Evolutionary conservation across 1,140 invertebrate species (phyloP), one percentile per base, ranked within the genome.

Genomic region (Drosophila saltans): DNA sequence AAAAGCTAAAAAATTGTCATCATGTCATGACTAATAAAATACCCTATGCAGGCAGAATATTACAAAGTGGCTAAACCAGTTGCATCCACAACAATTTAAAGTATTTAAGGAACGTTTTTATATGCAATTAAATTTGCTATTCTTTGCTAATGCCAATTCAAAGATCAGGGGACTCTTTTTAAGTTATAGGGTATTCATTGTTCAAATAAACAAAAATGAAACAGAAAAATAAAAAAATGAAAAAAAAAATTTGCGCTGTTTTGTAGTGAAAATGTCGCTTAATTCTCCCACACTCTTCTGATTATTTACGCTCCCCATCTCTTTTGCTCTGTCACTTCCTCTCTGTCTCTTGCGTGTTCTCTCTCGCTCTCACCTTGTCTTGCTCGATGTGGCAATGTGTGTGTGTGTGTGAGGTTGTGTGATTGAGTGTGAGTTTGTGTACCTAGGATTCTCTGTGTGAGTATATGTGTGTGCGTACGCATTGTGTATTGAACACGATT

Each of bases 401-500:
- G 45, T n/a, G 45, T 8, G 2, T 8, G 45, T 52, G 45, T 52
- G 21, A 4, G 21, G 2, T 36, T 36, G 28, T 30, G 28, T 30
- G 45, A 48, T 16, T 9, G 43, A 21, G 43, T 48, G n/a, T 43
- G 43, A 21, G 8, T 52, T 21, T 52, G 45, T 52, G 45, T 26
- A 52, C 45, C 45, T 52, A 52, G 45, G 45, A 16, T 45, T 1
- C 8, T 24, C 10, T 60, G 2, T 7, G 2, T 36, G 24, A 6
- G 21, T 3, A 28, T 9, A 8, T 9, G 36, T 9, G 11, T 9
- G 3, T 56, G 2, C n/a, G 24, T 40, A 75, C 55, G 61, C 70
- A 68, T 33, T 75, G 64, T 65, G 60, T 76, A 61, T 39, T 78
- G 43, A 59, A 52, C 48, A 52, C 48, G 39, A 43, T 62, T 66